These are phyloP conservation scores for Phoebastria nigripes DNA, from an alignment of 2,797 vertebrate genomes.

Conservation along the genomic window DNA sequence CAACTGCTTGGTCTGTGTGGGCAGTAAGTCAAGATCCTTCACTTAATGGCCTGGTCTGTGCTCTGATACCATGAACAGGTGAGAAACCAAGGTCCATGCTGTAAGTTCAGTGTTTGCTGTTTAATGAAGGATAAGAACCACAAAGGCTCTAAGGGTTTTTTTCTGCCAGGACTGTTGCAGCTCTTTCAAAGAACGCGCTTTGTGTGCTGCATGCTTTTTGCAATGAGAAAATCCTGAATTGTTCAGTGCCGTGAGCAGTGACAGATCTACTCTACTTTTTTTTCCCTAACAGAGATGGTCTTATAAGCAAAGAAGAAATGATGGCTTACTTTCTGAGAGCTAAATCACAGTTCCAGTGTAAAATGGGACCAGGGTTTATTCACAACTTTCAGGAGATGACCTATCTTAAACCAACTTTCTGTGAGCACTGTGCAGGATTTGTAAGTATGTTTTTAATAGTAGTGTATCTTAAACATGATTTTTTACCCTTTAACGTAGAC, in stretches of 20 bases:
- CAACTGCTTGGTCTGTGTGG: background rate
- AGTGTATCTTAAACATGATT: background rate
- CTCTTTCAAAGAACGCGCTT: background rate
- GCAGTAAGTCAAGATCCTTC: background rate
- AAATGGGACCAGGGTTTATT: constrained; percentile 95
- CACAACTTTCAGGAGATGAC: constrained; percentile 97
- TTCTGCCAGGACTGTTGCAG: background rate
- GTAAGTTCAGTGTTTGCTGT: background rate
- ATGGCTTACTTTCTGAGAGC: constrained; percentile 95
- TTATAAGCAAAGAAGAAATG: constrained; percentile 98
- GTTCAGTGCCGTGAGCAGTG: background rate
- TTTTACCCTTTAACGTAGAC: background rate
- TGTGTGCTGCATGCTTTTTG: background rate
- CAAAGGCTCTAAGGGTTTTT: background rate
- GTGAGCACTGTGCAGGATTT: constrained; percentile 97
- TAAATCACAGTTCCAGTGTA: constrained; percentile 92
- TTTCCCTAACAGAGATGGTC: constrained; percentile 82
- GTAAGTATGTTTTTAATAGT: constrained; percentile 79
- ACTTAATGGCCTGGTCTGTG: background rate
- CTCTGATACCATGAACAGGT: background rate
- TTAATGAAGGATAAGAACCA: background rate
- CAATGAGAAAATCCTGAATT: background rate
- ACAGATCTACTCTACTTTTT: background rate
- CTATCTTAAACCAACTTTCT: constrained; percentile 97
- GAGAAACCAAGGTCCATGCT: background rate